Conservation (phyloP, 1,140 invertebrate genomes). For the Eriosoma lanigerum region DNA sequence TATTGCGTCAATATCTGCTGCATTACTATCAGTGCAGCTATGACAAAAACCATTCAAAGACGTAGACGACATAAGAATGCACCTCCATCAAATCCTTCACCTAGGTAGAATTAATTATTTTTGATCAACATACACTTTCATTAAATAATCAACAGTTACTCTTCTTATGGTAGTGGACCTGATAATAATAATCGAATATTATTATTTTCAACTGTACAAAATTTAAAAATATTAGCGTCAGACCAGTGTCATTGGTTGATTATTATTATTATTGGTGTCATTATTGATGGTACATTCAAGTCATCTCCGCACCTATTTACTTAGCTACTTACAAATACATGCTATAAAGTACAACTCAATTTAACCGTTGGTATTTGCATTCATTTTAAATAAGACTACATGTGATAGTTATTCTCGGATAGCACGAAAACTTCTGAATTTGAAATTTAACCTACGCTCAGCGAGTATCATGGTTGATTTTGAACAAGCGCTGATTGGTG, state of each 20-base stretch:
- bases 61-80: background rate
- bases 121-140: background rate
- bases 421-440: background rate
- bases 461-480: background rate
- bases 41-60: background rate
- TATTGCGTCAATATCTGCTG: background rate
- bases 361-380: background rate
- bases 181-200: background rate
- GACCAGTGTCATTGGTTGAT: background rate
- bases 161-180: background rate
- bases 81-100: background rate
- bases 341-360: background rate
- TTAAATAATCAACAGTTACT: background rate
- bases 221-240: background rate
- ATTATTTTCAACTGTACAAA: background rate
- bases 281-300: background rate
- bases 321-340: background rate
- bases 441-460: background rate
- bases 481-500: background rate
- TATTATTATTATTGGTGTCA: too few species aligned
- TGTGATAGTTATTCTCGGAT: background rate
- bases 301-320: background rate
- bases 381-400: background rate
- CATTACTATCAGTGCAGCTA: background rate
- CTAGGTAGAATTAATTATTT: background rate